Conservation (phyloP, 2,113 vertebrate species). For the Leucopternis melanops region DNA sequence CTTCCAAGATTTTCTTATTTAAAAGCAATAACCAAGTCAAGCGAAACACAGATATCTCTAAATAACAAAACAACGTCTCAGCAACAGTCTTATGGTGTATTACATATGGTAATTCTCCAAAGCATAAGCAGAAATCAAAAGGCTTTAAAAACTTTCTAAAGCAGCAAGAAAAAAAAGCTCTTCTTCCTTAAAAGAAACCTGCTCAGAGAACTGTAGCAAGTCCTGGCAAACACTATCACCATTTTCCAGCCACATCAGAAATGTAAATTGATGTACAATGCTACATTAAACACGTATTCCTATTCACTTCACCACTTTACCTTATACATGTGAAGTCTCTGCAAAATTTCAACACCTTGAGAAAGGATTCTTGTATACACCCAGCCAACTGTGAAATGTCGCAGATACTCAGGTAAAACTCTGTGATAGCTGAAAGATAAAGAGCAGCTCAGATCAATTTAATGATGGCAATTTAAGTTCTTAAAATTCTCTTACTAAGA, state of each 20-base stretch:
- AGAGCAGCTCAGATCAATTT: not conserved
- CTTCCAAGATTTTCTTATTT: not conserved
- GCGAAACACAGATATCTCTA: not conserved
- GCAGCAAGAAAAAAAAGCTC: not conserved
- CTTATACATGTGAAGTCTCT: slow-evolving; percentile 87
- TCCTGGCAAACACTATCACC: not conserved
- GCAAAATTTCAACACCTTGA: slow-evolving; percentile 87
- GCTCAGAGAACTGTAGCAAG: not conserved
- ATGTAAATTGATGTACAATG: not conserved
- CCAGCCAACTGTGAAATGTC: slow-evolving; percentile 89
- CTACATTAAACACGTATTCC: not conserved
- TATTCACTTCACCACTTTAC: slow-evolving; percentile 52
- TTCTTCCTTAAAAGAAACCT: not conserved
- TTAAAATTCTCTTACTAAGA: not conserved
- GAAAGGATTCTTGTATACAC: slow-evolving; percentile 85
- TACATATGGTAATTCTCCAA: not conserved
- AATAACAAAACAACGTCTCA: not conserved
- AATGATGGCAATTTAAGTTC: not conserved
- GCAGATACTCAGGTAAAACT: slow-evolving; percentile 82
- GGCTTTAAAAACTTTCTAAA: not conserved
- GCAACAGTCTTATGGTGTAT: not conserved
- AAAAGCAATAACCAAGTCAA: not conserved
- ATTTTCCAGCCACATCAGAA: not conserved
- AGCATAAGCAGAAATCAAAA: not conserved
- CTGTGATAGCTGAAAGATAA: slow-evolving; percentile 74